Evolutionary conservation across 2,113 vertebrate genomes (phyloP).

Genomic region (Rhadina sibilatrix): DNA sequence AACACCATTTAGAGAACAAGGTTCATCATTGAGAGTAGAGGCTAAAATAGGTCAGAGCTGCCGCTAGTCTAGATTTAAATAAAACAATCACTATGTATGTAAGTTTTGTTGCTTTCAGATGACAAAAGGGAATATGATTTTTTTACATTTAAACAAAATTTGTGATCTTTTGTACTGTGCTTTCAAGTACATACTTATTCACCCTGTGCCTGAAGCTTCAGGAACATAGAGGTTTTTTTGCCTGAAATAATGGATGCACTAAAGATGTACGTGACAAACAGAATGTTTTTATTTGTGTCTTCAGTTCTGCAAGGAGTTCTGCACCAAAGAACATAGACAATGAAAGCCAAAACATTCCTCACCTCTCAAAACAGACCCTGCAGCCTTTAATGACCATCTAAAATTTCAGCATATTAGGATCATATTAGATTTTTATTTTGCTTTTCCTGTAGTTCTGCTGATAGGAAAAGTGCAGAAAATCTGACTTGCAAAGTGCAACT

Average conservation of each 20-base stretch:
- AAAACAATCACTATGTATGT: slow-evolving; percentile 5
- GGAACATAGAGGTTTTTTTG: neutral
- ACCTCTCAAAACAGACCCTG: neutral
- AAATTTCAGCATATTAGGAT: neutral
- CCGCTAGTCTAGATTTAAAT: slow-evolving; percentile 16
- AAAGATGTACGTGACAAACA: neutral
- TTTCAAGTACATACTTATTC: neutral
- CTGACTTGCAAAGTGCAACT: slow-evolving; percentile 15
- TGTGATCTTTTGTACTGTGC: neutral
- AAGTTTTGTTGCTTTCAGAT: neutral
- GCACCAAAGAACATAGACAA: neutral
- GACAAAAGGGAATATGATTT: neutral
- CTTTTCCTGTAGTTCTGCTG: neutral
- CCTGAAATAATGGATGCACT: neutral
- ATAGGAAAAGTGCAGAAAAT: neutral
- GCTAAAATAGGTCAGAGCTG: neutral
- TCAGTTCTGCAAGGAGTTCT: neutral
- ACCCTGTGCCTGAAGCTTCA: neutral
- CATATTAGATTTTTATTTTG: neutral
- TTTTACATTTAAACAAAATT: neutral
- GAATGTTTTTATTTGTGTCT: neutral
- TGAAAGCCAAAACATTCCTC: neutral
- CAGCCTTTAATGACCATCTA: neutral
- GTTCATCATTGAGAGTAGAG: neutral
- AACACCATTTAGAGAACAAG: slow-evolving; percentile 20